phyloP scores from a whole-genome alignment of 2,888 invertebrate genomes.

The Xestobium rufovillosum region DNA sequence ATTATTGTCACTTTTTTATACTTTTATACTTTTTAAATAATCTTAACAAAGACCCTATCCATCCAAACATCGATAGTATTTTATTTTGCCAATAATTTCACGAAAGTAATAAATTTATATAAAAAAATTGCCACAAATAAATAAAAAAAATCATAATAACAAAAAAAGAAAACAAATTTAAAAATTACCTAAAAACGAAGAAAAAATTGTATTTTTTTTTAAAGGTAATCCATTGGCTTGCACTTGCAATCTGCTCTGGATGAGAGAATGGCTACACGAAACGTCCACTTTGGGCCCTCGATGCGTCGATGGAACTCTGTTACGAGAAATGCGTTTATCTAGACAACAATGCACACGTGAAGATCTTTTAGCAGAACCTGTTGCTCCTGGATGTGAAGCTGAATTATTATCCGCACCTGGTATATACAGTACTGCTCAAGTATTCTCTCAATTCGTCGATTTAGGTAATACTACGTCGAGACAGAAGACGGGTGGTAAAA shows the following conservation, averaged over 20 bases:
- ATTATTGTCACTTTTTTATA: no score
- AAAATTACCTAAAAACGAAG: no score
- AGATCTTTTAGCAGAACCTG: conserved; percentile 45
- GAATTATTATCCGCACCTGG: conserved; percentile 46
- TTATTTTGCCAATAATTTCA: no score
- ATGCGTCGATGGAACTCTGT: conserved; percentile 69
- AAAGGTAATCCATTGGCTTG: conserved; percentile 82
- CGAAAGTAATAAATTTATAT: no score
- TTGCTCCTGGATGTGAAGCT: conserved; percentile 63
- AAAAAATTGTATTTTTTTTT: no score
- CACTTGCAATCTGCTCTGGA: conserved; percentile 75
- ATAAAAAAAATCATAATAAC: no score
- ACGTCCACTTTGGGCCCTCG: conserved; percentile 66
- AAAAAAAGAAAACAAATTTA: no score
- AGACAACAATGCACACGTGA: conserved; percentile 57
- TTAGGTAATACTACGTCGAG: conserved; percentile 46
- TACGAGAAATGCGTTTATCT: conserved; percentile 66
- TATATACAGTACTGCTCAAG: conserved; percentile 49
- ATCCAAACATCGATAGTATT: no score
- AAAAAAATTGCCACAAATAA: no score
- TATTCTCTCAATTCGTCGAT: conserved; percentile 51
- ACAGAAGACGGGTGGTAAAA: conserved; percentile 44
- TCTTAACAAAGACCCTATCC: no score
- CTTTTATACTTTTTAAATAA: no score
- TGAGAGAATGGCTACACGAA: conserved; percentile 75